Percentiles rank a stretch among this genome's conserved stretches.
Evolutionary conservation across 2,113 vertebrate species (phyloP).

Genomic region (Ophiodon elongatus): DNA sequence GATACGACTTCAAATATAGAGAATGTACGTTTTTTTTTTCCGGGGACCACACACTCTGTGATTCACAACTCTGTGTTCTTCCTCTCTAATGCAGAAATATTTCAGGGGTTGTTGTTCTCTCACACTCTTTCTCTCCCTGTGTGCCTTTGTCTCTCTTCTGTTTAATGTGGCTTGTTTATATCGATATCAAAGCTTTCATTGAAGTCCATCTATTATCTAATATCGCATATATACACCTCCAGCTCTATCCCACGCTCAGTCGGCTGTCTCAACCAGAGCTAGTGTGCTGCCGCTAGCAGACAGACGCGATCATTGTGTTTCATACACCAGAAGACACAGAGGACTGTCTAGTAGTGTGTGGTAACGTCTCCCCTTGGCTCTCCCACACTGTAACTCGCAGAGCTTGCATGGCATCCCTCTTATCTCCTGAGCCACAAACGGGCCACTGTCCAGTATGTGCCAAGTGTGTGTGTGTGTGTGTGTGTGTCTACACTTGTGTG

Average conservation of each 20-base stretch:
- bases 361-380: slow-evolving; percentile 63
- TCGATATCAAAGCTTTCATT: slow-evolving; percentile 68
- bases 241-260: slow-evolving; percentile 62
- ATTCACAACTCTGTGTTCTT: slow-evolving; percentile 50
- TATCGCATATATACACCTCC: slow-evolving; percentile 63
- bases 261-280: slow-evolving; percentile 51
- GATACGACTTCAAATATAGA: slow-evolving; percentile 51
- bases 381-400: slow-evolving; percentile 67
- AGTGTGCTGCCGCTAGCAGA: slow-evolving; percentile 50
- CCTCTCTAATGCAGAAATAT: slow-evolving; percentile 32
- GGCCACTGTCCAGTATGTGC: slow-evolving; percentile 69
- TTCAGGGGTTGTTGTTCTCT: slow-evolving; percentile 34
- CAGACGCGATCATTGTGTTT: slow-evolving; percentile 69
- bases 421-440: slow-evolving; percentile 71
- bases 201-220: slow-evolving; percentile 63
- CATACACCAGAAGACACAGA: slow-evolving; percentile 57
- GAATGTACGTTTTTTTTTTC: slow-evolving; percentile 35
- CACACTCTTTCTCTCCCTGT: slow-evolving; percentile 19
- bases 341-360: slow-evolving; percentile 58
- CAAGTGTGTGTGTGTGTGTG: slow-evolving; percentile 41
- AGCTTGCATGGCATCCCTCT: slow-evolving; percentile 71
- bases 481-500: slow-evolving; percentile 47
- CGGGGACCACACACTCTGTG: slow-evolving; percentile 26
- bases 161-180: slow-evolving; percentile 61
- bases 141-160: slow-evolving; percentile 12